A percentile compares a stretch with the other conserved stretches of the same genome.
These are phyloP conservation scores for Parapsyche elsis DNA, from an alignment of 1,140 invertebrate genomes.

Conservation along the genomic window DNA sequence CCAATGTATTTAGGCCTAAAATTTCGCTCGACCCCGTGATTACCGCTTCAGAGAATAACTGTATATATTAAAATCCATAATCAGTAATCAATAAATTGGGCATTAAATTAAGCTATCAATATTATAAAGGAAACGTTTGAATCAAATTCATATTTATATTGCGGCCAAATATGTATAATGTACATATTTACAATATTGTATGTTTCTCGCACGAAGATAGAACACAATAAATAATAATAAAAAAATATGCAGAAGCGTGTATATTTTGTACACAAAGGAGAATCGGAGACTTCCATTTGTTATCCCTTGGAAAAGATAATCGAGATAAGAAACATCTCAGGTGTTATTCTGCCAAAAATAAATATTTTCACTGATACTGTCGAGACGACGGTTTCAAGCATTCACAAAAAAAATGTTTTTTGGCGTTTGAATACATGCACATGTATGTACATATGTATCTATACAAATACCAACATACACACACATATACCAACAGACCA, in stretches of 20 bases:
- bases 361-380: slow-evolving; percentile 26
- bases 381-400: not conserved
- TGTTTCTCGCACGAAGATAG: too few relatives aligned
- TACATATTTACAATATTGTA: too few relatives aligned
- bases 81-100: too few relatives aligned
- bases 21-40: not conserved
- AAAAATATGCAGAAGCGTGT: not conserved
- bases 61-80: too few relatives aligned
- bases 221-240: not conserved
- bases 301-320: slow-evolving; percentile 27
- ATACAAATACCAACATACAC: not conserved
- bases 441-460: not conserved
- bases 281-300: slow-evolving; percentile 18
- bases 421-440: not conserved
- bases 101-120: too few relatives aligned
- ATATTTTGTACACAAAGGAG: not conserved
- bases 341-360: slow-evolving; percentile 42
- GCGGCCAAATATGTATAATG: too few relatives aligned
- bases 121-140: too few relatives aligned
- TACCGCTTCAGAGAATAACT: too few relatives aligned
- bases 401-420: not conserved
- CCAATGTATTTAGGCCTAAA: slow-evolving; percentile 39
- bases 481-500: not conserved
- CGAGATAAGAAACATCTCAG: slow-evolving; percentile 32
- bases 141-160: too few relatives aligned